Conservation (phyloP, 2,888 invertebrate genomes). For the Teinopalpus imperialis region DNA sequence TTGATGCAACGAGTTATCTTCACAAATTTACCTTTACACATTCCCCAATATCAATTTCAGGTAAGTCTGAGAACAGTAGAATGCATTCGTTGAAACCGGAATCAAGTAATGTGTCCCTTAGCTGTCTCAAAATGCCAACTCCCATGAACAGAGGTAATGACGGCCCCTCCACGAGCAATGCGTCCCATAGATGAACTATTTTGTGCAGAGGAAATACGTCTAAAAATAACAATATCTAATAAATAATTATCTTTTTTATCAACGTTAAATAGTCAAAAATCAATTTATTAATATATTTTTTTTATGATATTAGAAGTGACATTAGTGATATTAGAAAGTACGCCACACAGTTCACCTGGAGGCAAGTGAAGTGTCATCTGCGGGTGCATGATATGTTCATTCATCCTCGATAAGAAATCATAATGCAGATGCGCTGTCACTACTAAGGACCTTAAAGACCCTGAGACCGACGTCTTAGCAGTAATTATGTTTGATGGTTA, state of each 20-base stretch:
- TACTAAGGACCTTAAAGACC: too few relatives aligned
- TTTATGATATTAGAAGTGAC: too few relatives aligned
- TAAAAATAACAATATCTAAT: constrained; percentile 73
- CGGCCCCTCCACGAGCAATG: constrained; percentile 94
- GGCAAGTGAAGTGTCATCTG: too few relatives aligned
- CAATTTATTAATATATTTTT: constrained; percentile 2
- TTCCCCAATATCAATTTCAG: constrained; percentile 97
- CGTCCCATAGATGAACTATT: constrained; percentile 99
- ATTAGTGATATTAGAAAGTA: too few relatives aligned
- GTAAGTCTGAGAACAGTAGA: constrained; percentile 98
- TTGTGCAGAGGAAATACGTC: constrained; percentile 99
- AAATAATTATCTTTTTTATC: too few relatives aligned
- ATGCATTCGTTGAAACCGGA: constrained; percentile 99
- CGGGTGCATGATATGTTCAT: too few relatives aligned
- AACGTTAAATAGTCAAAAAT: constrained; percentile 7
- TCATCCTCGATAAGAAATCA: too few relatives aligned
- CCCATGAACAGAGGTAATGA: constrained; percentile 97
- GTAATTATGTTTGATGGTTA: too few relatives aligned
- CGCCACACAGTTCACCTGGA: too few relatives aligned
- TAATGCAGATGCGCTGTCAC: too few relatives aligned
- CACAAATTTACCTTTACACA: constrained; percentile 89
- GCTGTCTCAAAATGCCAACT: constrained; percentile 93
- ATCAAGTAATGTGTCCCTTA: constrained; percentile 90
- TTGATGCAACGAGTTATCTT: too few relatives aligned
- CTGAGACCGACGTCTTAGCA: too few relatives aligned